These are phyloP conservation scores for Shinisaurus crocodilurus DNA, from an alignment of 2,113 vertebrate genomes.

Conservation along the genomic window DNA sequence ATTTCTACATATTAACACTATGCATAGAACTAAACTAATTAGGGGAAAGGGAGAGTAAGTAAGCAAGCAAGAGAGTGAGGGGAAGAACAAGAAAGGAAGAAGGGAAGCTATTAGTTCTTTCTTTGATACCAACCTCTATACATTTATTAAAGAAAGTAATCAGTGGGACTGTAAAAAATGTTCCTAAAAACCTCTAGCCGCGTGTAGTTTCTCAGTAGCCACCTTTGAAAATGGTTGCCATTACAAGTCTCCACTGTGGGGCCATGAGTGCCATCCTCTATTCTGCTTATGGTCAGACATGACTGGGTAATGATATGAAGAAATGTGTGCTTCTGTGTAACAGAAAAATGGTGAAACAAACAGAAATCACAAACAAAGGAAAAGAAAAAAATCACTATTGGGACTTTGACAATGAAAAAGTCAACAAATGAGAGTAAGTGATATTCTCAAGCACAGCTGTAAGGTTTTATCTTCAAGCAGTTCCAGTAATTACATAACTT, in stretches of 20 bases:
- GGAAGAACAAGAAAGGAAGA: rapidly evolving
- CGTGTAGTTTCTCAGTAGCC: slow-evolving; percentile 88
- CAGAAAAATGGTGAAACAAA: slow-evolving; percentile 53
- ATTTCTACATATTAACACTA: not conserved
- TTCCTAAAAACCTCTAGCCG: slow-evolving; percentile 86
- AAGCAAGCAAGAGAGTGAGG: rapidly evolving
- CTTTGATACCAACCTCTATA: slow-evolving; percentile 67
- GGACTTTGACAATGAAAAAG: not conserved
- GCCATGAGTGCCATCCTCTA: slow-evolving; percentile 84
- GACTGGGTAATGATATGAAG: slow-evolving; percentile 92
- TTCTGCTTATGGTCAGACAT: slow-evolving; percentile 90
- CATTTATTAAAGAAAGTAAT: slow-evolving; percentile 86
- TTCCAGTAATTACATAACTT: rapidly evolving
- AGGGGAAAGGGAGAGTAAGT: rapidly evolving
- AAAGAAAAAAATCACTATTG: not conserved
- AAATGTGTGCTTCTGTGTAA: slow-evolving; percentile 87
- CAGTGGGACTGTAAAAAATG: slow-evolving; percentile 88
- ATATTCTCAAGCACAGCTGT: slow-evolving; percentile 7
- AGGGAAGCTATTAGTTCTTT: not conserved
- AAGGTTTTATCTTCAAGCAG: rapidly evolving
- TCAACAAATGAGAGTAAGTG: not conserved
- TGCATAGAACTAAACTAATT: not conserved
- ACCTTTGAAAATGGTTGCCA: slow-evolving; percentile 82
- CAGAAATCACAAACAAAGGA: not conserved
- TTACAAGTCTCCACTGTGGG: slow-evolving; percentile 90